Evolutionary conservation across 2,888 invertebrate genomes (phyloP), one percentile per base, ranked within the genome.

Genomic region (Meteorus colon): DNA sequence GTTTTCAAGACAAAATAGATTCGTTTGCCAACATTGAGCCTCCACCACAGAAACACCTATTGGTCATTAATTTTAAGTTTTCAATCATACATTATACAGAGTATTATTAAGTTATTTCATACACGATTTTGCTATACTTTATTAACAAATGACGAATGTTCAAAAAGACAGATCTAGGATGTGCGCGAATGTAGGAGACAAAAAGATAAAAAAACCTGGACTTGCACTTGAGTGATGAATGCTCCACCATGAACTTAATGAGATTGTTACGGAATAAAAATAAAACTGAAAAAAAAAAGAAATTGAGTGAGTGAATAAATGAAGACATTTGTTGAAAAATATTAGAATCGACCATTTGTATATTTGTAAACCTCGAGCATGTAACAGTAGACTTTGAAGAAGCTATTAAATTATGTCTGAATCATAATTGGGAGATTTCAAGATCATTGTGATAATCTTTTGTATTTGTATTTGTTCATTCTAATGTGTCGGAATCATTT

Each of bases 101-200:
- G 19, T 76, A 77, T 45, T 77, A 51, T 78, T 78, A 78, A 79
- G 75, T 78, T 79, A 73, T 66, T 70, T 73, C 70, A 37, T 74
- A 19, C 2, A 71, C 60, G 16, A 72, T 72, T 63, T 24, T 60
- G 29, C n/a, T 51, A 74, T 63, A 74, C 71, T 51, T 67, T 70
- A 75, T 75, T 77, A 60, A 69, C 55, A 41, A 72, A 59, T 74
- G 59, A 78, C 70, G 70, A 41, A 73, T 73, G 48, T 68, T 77
- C 55, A 63, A 71, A 75, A 51, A 31, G 55, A 29, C 34, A 27
- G 24, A 37, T 14, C 37, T 12, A 69, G 37, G n/a, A n/a, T n/a
- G 29, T n/a, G 48, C 19, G 59, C 14, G 29, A 66, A 14, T 65
- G 34, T 12, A 34, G 19, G 4, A 55, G n/a, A 55, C 51, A 51